phyloP scores from a whole-genome alignment of 2,113 vertebrate genomes.

The Gobio gobio region DNA sequence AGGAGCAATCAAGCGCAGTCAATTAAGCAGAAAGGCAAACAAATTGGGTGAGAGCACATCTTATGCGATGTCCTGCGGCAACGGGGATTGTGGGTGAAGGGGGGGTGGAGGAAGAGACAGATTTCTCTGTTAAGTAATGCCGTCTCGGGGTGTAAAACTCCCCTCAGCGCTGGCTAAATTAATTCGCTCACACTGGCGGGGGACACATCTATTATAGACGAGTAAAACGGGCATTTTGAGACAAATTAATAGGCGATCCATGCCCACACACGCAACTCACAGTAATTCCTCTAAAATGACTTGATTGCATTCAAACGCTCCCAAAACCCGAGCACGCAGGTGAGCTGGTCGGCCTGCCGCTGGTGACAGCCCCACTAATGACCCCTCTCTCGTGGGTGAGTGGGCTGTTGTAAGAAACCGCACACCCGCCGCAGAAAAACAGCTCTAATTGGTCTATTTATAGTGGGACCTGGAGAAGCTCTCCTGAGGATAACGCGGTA shows the following conservation, averaged over 20 bases:
- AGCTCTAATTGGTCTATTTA: conserved; percentile 61
- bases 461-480: conserved; percentile 49
- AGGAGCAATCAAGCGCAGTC: conserved; percentile 42
- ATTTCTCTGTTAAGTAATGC: conserved; percentile 44
- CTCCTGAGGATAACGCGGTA: conserved; percentile 52
- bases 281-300: conserved; percentile 18
- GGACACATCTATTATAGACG: conserved; percentile 35
- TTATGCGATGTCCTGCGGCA: conserved; percentile 36
- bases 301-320: conserved; percentile 16
- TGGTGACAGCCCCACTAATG: conserved; percentile 55
- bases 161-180: conserved; percentile 30
- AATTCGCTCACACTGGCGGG: conserved; percentile 15
- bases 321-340: conserved; percentile 13
- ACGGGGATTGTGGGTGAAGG: neutral
- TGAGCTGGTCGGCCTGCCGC: conserved; percentile 29
- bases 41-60: conserved; percentile 44
- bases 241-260: conserved; percentile 31
- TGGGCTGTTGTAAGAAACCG: conserved; percentile 38
- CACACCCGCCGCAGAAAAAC: conserved; percentile 51
- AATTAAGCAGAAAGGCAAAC: conserved; percentile 41
- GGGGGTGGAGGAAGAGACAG: conserved; percentile 25
- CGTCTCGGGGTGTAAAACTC: conserved; percentile 27
- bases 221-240: conserved; percentile 24
- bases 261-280: conserved; percentile 18
- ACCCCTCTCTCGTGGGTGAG: conserved; percentile 49